These are phyloP conservation scores for Thereva unica DNA, from an alignment of 2,888 invertebrate genomes.

Conservation along the genomic window DNA sequence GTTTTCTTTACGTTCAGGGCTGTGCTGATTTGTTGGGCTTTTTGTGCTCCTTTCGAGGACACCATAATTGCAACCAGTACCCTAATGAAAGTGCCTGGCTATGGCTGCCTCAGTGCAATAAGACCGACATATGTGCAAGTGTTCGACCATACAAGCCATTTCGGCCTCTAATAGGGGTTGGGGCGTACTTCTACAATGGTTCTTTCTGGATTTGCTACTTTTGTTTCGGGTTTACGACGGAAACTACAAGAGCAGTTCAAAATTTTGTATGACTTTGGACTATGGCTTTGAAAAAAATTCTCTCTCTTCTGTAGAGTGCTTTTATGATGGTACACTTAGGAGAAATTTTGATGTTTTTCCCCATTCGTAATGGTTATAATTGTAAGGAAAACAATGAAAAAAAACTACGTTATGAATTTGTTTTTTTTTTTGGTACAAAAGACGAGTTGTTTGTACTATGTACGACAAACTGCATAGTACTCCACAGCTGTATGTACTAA, in stretches of 20 bases:
- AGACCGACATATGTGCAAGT: conserved; percentile 22
- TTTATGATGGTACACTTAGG: too few relatives aligned
- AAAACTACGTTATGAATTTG: too few relatives aligned
- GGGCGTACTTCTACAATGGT: conserved; percentile 28
- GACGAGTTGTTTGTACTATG: too few relatives aligned
- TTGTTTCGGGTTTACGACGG: conserved; percentile 4
- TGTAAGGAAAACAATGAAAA: too few relatives aligned
- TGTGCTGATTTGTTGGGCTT: conserved; percentile 18
- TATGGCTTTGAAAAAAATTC: too few relatives aligned
- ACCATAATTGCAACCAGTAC: conserved; percentile 37
- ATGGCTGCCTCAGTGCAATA: neutral
- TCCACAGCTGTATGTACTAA: too few relatives aligned
- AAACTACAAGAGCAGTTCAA: conserved; percentile 3
- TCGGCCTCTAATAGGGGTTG: neutral
- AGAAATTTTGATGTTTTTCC: too few relatives aligned
- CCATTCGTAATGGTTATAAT: too few relatives aligned
- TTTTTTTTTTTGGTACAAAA: too few relatives aligned
- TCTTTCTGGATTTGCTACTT: conserved; percentile 8
- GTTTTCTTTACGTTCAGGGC: conserved; percentile 31
- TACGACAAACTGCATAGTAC: too few relatives aligned
- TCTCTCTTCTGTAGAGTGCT: too few relatives aligned
- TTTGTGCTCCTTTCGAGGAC: conserved; percentile 32
- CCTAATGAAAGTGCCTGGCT: conserved; percentile 19
- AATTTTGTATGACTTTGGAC: neutral
- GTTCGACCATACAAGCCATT: conserved; percentile 32